Base-by-base conservation (phyloP, 2,797 vertebrate genomes). In the Gymnoscopelus braueri region DNA sequence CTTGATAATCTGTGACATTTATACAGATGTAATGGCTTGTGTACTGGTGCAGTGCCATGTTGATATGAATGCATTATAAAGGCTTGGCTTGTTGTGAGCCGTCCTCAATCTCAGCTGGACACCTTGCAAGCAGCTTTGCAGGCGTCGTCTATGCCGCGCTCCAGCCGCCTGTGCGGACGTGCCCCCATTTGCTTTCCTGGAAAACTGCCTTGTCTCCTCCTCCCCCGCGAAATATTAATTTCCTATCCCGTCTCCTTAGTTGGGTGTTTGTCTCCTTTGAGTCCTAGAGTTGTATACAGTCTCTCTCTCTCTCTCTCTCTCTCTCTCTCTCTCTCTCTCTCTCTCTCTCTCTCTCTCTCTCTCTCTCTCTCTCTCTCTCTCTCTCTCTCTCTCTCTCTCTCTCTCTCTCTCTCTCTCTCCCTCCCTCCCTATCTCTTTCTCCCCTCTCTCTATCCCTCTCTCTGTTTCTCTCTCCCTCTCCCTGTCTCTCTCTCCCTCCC, bases 401-500 rank as follows among this genome's bases (percentile, higher is more conserved):
- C 19, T 19, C 19, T 19, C 19, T 19, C 1, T 1, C 19, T 19
- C 1, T 19, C 19, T 19, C 19, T 19, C 19, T 19, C 19, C 19
- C 19, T 19, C 24, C 49, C 63, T 67, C 48, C 35, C 58, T 61
- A 10, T 26, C 49, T 72, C 29, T 50, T 59, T 44, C 56, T 12
- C 70, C 67, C 60, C 62, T 84, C 74, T 76, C 75, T 78, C 77
- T 82, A 79, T 71, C 74, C 79, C 75, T 85, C 65, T 58, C 12
- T 57, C 11, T 60, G 26, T 67, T 70, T 83, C 71, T 67, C 24
- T 44, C 74, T 88, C 84, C 77, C 82, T 86, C 58, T 66, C 81
- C 81, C 11, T n/a, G n/a, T 75, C 81, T 84, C 86, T 84, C 80
- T 77, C 86, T 80, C 82, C 72, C 67, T 84, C n/a, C n/a, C 80